Conservation (phyloP, 1,140 invertebrate genomes). For the Piezodorus guildinii region DNA sequence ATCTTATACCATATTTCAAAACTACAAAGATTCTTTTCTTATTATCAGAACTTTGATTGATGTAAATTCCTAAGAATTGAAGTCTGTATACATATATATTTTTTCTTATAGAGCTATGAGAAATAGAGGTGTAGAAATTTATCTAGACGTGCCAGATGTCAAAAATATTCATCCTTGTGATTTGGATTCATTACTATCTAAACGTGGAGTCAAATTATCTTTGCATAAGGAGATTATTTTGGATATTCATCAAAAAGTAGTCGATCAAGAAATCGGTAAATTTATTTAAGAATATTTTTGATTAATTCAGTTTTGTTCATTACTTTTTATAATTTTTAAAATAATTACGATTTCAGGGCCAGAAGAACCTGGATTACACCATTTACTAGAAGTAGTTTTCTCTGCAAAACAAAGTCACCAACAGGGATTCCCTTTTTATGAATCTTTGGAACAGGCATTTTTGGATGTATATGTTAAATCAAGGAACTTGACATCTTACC, state of each 20-base stretch:
- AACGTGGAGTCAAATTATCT: constrained; percentile 36
- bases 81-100: no score
- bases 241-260: constrained; percentile 37
- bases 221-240: constrained; percentile 35
- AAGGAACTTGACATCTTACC: constrained; percentile 34
- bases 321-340: no score
- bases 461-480: constrained; percentile 57
- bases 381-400: constrained; percentile 50
- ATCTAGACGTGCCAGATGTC: constrained; percentile 41
- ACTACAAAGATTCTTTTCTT: no score
- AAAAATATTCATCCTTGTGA: constrained; percentile 37
- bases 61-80: no score
- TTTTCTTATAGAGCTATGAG: constrained; percentile 74
- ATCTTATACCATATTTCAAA: no score
- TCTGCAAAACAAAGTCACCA: constrained; percentile 49
- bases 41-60: no score
- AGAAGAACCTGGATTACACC: constrained; percentile 42
- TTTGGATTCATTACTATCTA: constrained; percentile 41
- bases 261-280: constrained; percentile 29
- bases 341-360: constrained; percentile 32
- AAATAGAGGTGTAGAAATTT: constrained; percentile 92
- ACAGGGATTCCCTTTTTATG: constrained; percentile 41
- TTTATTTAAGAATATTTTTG: not conserved
- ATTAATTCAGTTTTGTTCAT: no score
- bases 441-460: constrained; percentile 45